These are phyloP conservation scores for Sciurus niger DNA, from an alignment of 2,113 vertebrate genomes.

Conservation along the genomic window DNA sequence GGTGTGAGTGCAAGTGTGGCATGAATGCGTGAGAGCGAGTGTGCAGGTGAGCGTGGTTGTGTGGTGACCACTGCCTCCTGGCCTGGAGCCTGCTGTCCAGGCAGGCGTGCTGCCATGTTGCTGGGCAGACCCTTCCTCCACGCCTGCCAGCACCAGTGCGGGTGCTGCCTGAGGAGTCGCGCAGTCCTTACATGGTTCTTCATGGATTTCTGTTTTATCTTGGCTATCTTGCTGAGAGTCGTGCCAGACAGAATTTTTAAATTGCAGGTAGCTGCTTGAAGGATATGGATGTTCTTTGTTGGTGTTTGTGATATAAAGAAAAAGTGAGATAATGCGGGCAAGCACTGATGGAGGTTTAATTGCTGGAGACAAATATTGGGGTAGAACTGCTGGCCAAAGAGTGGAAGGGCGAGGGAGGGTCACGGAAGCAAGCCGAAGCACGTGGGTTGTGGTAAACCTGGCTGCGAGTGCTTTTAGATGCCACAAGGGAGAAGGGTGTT, in stretches of 20 bases:
- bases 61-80: too few species aligned
- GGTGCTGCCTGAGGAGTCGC: neutral
- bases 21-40: neutral
- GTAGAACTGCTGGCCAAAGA: neutral
- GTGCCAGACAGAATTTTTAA: neutral
- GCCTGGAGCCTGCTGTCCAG: neutral
- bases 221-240: neutral
- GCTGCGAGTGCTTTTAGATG: neutral
- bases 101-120: accelerated
- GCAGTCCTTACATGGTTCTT: neutral
- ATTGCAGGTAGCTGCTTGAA: too few species aligned
- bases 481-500: too few species aligned
- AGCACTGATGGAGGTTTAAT: neutral
- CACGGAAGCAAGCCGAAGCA: too few species aligned
- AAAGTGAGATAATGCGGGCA: neutral
- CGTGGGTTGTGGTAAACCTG: too few species aligned
- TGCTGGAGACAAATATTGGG: neutral
- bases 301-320: neutral
- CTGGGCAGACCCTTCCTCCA: too few species aligned
- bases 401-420: too few species aligned
- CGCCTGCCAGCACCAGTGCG: neutral
- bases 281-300: neutral
- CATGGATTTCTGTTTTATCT: too few species aligned
- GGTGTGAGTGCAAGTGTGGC: too few species aligned
- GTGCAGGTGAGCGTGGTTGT: neutral